Percentiles rank a stretch among this genome's conserved stretches.
Conservation (phyloP, 2,888 invertebrate species). For the Spilosoma lubricipeda region DNA sequence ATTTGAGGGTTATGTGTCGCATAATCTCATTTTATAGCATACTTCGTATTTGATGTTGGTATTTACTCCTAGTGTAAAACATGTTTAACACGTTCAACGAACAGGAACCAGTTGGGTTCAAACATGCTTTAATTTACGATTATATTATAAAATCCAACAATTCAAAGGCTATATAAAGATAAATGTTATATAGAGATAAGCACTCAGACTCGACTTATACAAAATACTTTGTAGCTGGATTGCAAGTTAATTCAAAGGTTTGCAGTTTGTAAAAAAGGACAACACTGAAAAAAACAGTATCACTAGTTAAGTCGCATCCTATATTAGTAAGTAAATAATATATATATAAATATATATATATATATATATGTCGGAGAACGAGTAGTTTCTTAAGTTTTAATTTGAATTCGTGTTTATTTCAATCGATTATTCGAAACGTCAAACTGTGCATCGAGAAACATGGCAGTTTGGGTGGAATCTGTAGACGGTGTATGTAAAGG, state of each 20-base stretch:
- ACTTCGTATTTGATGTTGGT: slow-evolving; percentile 46
- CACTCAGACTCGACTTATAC: neutral
- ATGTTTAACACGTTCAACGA: slow-evolving; percentile 3
- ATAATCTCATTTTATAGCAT: slow-evolving; percentile 53
- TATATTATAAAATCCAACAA: neutral
- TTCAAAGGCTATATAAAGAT: neutral
- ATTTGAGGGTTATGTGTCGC: slow-evolving; percentile 51
- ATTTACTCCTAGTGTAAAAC: slow-evolving; percentile 33
- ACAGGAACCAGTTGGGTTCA: neutral
- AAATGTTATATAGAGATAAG: neutral
- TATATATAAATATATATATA: too few relatives aligned
- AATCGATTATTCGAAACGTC: too few relatives aligned
- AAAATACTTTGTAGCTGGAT: neutral
- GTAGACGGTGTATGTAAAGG: too few relatives aligned
- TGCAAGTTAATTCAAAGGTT: too few relatives aligned
- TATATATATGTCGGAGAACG: too few relatives aligned
- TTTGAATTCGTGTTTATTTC: too few relatives aligned
- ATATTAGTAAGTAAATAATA: too few relatives aligned
- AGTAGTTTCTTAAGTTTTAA: too few relatives aligned
- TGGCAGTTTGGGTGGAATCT: too few relatives aligned
- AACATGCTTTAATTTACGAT: neutral
- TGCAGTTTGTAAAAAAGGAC: neutral
- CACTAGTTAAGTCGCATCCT: too few relatives aligned
- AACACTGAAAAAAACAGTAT: neutral
- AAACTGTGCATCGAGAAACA: too few relatives aligned